phyloP scores from a whole-genome alignment of 1,140 invertebrate species.

The Monochamus saltuarius region DNA sequence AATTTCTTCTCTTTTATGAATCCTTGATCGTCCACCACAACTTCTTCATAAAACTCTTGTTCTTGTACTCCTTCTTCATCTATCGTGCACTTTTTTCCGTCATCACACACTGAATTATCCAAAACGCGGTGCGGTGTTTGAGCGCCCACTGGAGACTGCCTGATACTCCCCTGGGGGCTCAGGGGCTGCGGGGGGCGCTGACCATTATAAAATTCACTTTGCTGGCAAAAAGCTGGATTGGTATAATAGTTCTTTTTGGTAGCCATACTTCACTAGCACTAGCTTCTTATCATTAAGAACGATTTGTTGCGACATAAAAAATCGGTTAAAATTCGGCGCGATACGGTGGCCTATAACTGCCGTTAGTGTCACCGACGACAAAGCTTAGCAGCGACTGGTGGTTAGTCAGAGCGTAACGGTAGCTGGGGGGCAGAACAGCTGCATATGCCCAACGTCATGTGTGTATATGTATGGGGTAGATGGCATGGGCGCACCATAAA shows the following conservation, averaged over 20 bases:
- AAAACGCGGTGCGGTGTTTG: slow-evolving; percentile 31
- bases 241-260: slow-evolving; percentile 58
- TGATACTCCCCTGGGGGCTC: slow-evolving; percentile 47
- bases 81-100: slow-evolving; percentile 1
- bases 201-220: slow-evolving; percentile 65
- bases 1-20: slow-evolving; percentile 47
- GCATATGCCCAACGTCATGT: slow-evolving; percentile 48
- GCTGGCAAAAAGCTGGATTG: slow-evolving; percentile 74
- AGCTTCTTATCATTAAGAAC: slow-evolving; percentile 7
- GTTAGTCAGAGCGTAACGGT: slow-evolving; percentile 42
- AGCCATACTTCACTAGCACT: slow-evolving; percentile 29
- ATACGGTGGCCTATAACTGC: slow-evolving; percentile 15
- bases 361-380: slow-evolving; percentile 28
- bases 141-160: slow-evolving; percentile 47
- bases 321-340: slow-evolving; percentile 1
- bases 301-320: slow-evolving; percentile 1
- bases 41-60: slow-evolving; percentile 51
- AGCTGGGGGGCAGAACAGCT: slow-evolving; percentile 40
- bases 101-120: slow-evolving; percentile 20
- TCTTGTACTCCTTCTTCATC: slow-evolving; percentile 42
- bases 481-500: slow-evolving; percentile 40
- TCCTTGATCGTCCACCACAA: slow-evolving; percentile 47
- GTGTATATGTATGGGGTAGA: slow-evolving; percentile 44
- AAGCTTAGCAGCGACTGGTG: slow-evolving; percentile 38
- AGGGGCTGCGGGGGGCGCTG: slow-evolving; percentile 50